Evolutionary conservation across 1,140 invertebrate genomes (phyloP).

Genomic region (Lepidurus couesii): DNA sequence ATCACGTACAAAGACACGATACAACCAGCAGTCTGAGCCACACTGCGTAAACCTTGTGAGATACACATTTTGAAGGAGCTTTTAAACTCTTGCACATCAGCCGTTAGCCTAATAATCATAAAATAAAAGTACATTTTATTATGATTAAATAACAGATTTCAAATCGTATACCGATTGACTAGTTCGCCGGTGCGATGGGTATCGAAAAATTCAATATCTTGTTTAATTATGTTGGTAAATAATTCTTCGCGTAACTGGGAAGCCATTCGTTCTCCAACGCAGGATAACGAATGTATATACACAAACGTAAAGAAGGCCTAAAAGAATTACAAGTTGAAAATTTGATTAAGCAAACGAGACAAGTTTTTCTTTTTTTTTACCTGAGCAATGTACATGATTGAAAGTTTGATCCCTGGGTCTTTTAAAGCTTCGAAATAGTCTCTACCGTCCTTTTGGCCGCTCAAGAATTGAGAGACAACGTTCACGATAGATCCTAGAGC

Average conservation of each 20-base stretch:
- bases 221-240: constrained; percentile 74
- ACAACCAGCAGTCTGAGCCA: constrained; percentile 73
- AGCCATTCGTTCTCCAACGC: constrained; percentile 80
- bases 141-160: constrained; percentile 14
- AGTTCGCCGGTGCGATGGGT: constrained; percentile 82
- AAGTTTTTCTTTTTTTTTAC: constrained; percentile 46
- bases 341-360: neutral
- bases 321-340: constrained; percentile 41
- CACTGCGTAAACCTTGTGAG: constrained; percentile 77
- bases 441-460: constrained; percentile 43
- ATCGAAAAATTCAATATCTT: constrained; percentile 90
- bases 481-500: constrained; percentile 70
- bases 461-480: constrained; percentile 55
- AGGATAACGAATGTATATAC: constrained; percentile 78
- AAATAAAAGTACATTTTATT: constrained; percentile 28
- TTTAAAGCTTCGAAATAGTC: constrained; percentile 58
- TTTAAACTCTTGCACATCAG: constrained; percentile 95
- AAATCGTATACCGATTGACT: constrained; percentile 61
- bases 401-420: constrained; percentile 58
- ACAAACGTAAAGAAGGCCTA: constrained; percentile 79
- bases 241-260: constrained; percentile 69
- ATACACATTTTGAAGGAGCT: constrained; percentile 88
- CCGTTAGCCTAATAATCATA: constrained; percentile 61
- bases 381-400: constrained; percentile 62
- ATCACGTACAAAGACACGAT: constrained; percentile 69